Evolutionary conservation across 2,113 vertebrate genomes (phyloP).

Genomic region (Pithys albifrons): DNA sequence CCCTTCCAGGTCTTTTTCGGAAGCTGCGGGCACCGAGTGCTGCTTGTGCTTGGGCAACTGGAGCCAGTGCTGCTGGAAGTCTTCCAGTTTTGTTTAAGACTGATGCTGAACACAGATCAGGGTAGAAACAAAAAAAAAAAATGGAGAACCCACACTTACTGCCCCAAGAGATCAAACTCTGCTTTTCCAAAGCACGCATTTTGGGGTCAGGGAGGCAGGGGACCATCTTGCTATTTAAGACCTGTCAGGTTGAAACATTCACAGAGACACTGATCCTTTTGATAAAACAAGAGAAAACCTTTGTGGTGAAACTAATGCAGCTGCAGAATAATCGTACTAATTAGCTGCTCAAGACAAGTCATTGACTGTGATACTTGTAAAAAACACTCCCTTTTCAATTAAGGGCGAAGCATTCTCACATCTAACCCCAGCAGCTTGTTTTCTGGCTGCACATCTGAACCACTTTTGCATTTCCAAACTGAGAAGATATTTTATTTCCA

Average conservation of each 20-base stretch:
- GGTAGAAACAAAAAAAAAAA: not conserved
- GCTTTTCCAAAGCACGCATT: constrained; percentile 35
- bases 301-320: constrained; percentile 86
- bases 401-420: constrained; percentile 70
- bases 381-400: constrained; percentile 72
- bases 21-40: rapidly evolving
- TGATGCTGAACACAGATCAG: not conserved
- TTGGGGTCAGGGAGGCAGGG: constrained; percentile 33
- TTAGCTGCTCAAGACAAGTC: constrained; percentile 88
- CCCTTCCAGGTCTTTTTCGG: not conserved
- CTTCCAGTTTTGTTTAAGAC: not conserved
- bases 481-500: not conserved
- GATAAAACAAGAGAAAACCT: constrained; percentile 86
- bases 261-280: constrained; percentile 87
- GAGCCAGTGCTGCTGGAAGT: not conserved
- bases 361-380: constrained; percentile 73
- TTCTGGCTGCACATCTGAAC: constrained; percentile 29
- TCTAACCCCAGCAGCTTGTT: constrained; percentile 49
- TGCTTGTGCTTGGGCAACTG: not conserved
- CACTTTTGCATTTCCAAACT: not conserved
- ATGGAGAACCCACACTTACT: not conserved
- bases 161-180: constrained; percentile 31
- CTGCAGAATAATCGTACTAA: constrained; percentile 97
- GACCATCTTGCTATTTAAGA: constrained; percentile 81
- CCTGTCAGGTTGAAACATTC: constrained; percentile 87